Evolutionary conservation across 2,113 vertebrate species (phyloP), one percentile per base, ranked within the genome.

Genomic region (Toxotes chatareus): DNA sequence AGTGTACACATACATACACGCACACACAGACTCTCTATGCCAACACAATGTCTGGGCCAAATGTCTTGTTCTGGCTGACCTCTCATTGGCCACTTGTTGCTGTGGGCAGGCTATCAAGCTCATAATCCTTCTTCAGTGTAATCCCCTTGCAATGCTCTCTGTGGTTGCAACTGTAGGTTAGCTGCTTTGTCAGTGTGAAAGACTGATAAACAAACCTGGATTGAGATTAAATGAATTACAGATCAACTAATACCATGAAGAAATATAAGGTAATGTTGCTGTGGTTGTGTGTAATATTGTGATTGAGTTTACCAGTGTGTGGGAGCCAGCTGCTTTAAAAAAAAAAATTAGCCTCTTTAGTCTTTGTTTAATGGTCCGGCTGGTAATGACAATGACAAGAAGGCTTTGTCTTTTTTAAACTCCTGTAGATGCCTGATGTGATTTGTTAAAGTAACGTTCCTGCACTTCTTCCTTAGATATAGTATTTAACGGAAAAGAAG

Each of bases 71-170:
- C 72, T 40, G 34, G 21, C 84, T 85, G 68, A 81, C 87, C 80
- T 75, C 82, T 89, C 62, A 91, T 92, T 93, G 94, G 91, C 82
- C 82, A 87, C 86, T 90, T 87, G 84, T 88, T 92, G 72, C 68
- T 42, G 88, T 87, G 82, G 86, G 81, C 77, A 67, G 83, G 66
- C 68, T 84, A 88, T 89, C 83, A 91, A 86, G 76, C 62, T 73
- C 57, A 68, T 94, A 94, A 92, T 93, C 93, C 93, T 63, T 62
- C 69, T 86, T 76, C 75, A 74, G 75, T 77, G 42, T 94, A 94
- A 95, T 94, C 92, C 86, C 77, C 68, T 21, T 49, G 56, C 77
- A 88, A 76, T 67, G 77, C 73, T 72, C 76, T 68, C 38, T 73
- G 64, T 61, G 23, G 71, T 10, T 79, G 79, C 65, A 74, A 76